A percentile compares a stretch with the other conserved stretches of the same genome.
These are phyloP conservation scores for Therioaphis trifolii DNA, from an alignment of 2,888 invertebrate genomes.

Conservation along the genomic window DNA sequence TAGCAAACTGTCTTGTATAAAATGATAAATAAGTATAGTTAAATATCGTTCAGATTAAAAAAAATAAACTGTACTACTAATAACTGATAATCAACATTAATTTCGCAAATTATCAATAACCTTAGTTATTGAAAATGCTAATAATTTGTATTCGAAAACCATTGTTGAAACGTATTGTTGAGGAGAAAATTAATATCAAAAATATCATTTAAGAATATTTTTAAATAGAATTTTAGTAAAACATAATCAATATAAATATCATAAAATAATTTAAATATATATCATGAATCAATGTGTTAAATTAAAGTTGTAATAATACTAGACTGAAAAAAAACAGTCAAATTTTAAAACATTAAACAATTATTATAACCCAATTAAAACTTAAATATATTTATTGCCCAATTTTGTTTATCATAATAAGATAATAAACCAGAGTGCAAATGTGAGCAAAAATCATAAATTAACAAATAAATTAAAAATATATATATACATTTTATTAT, in stretches of 20 bases:
- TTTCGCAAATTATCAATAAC: no score
- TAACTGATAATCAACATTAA: slow-evolving; percentile 29
- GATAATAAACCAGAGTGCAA: slow-evolving; percentile 62
- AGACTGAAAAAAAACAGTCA: slow-evolving; percentile 31
- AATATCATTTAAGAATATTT: no score
- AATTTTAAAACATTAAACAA: slow-evolving; percentile 46
- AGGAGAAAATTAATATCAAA: no score
- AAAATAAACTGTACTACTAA: slow-evolving; percentile 37
- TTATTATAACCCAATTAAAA: slow-evolving; percentile 42
- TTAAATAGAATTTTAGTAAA: no score
- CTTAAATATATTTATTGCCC: slow-evolving; percentile 56
- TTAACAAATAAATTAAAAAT: slow-evolving; percentile 59
- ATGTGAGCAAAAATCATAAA: slow-evolving; percentile 60
- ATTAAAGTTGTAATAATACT: slow-evolving; percentile 25
- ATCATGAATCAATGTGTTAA: slow-evolving; percentile 14
- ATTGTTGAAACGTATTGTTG: no score
- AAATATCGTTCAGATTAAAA: slow-evolving; percentile 31
- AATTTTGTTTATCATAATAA: slow-evolving; percentile 57
- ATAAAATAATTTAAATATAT: background rate
- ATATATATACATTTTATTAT: slow-evolving; percentile 57
- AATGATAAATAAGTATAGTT: slow-evolving; percentile 24
- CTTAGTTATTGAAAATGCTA: no score
- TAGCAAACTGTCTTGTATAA: slow-evolving; percentile 9
- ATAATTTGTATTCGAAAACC: no score
- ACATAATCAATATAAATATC: background rate